Evolutionary conservation across 2,888 invertebrate species (phyloP), one percentile per base, ranked within the genome.

Genomic region (Pherbina coryleti): DNA sequence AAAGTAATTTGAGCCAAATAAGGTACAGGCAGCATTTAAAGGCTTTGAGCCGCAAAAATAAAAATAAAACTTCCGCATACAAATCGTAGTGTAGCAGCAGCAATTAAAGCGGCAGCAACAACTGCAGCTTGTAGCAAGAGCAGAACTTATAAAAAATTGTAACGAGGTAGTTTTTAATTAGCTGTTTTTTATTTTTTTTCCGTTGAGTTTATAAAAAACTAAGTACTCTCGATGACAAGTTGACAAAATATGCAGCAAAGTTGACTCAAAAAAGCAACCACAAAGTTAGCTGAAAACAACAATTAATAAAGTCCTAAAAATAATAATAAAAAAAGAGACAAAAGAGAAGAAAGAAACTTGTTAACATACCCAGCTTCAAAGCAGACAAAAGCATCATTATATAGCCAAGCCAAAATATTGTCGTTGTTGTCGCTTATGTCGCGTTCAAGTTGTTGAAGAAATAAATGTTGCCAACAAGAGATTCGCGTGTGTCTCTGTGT

Each of bases 341-440:
- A 19, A 78, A 78, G 75, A 75, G 73, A 60, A 55, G 28, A 69
- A 77, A 44, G 62, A 44, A 69, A 37, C 34, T 66, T 31, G 19
- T 53, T 77, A 80, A 84, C 87, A 83, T 89, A 90, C 89, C 89
- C 88, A 89, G 85, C 87, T 89, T 89, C 80, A 89, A 84, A 80
- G 89, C 89, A 82, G 89, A 89, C 85, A 89, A 84, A 79, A 89
- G 88, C 89, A 89, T 89, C 89, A 89, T 89, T 84, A 81, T 84
- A 81, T 86, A 85, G 25, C 17, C 19, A 44, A 22, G 37, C 72
- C 72, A 19, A 17, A 34, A 1, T 19, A n/a, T n/a, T n/a, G 67
- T 49, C 31, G 49, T 25, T 14, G 22, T 22, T 44, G 57, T 25
- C 28, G 62, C 2, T 19, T 14, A 8, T 34, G 60, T 62, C 62